Evolutionary conservation across 2,113 vertebrate genomes (phyloP).

Genomic region (Phyllostomus hastatus): DNA sequence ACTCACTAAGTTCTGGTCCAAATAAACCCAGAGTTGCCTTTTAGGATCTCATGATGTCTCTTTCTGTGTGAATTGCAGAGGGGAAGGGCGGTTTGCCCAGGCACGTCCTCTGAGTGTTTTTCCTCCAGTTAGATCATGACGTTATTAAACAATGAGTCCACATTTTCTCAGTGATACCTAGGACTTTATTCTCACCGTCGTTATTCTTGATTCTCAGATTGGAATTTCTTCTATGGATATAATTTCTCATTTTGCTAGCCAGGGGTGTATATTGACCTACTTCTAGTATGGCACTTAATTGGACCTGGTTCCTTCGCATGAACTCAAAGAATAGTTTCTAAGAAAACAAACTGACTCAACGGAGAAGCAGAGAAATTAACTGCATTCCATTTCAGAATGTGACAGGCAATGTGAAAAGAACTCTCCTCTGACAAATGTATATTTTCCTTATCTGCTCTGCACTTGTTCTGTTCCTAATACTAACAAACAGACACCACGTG

Average conservation of each 20-base stretch:
- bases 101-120: not conserved
- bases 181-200: not conserved
- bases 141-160: slow-evolving; percentile 31
- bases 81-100: slow-evolving; percentile 46
- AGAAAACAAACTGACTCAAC: slow-evolving; percentile 22
- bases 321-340: slow-evolving; percentile 4
- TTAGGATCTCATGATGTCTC: slow-evolving; percentile 9
- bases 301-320: slow-evolving; percentile 11
- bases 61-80: slow-evolving; percentile 30
- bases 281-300: not conserved
- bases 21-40: slow-evolving; percentile 50
- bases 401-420: slow-evolving; percentile 38
- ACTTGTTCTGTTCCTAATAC: slow-evolving; percentile 36
- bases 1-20: slow-evolving; percentile 16
- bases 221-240: slow-evolving; percentile 35
- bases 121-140: slow-evolving; percentile 48
- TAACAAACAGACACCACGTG: slow-evolving; percentile 50
- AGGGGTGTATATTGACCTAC: not conserved
- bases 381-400: slow-evolving; percentile 55
- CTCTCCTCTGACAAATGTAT: slow-evolving; percentile 36
- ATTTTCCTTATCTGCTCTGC: slow-evolving; percentile 54
- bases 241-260: not conserved
- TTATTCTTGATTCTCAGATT: slow-evolving; percentile 22
- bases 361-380: not conserved
- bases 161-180: not conserved